Base-by-base conservation (phyloP, 1,140 invertebrate genomes). In the Thaumatotibia leucotreta region DNA sequence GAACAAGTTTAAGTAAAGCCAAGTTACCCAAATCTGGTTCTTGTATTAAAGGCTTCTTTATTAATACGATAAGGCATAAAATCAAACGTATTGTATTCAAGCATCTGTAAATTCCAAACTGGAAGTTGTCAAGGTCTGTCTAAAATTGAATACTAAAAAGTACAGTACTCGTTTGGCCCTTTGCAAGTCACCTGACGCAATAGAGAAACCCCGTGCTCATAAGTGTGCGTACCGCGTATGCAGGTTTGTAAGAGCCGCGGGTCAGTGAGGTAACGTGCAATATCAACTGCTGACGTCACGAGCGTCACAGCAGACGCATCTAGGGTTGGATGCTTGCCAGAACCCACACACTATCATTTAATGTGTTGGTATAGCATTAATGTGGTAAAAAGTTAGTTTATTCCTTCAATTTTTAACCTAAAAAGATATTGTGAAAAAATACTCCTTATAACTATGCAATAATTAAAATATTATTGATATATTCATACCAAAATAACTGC, bases 241-340 rank as follows among this genome's bases (percentile, higher is more conserved):
- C 10, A 14, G 1, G 22, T 10, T 23, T 20, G 45, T 20, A 50
- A 52, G 49, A 52, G n/a, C 52, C 27, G n/a, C 52, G 23, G 52
- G 52, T 58, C 52, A 27, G 4, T n/a, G 8, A 10, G 4, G 27
- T 58, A 14, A 24, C 23, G 24, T 14, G 52, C 52, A 58, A 54
- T 54, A 24, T 39, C 35, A 50, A n/a, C n/a, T n/a, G 11, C n/a
- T 58, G 23, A 58, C 52, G 52, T 58, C 52, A 58, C 52, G 3
- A 11, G n/a, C 52, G 52, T 58, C 52, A 58, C 52, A 20, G 24
- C 52, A 45, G 52, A 58, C 52, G 52, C 52, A 58, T 58, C 52
- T 17, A 14, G 10, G 52, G 11, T 58, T 58, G 52, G 52, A 58
- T 6, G 29, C 24, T 8, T 11, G 52, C 52, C 52, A 58, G 24